Base-by-base conservation (phyloP, 2,888 invertebrate species). In the Hyalella azteca region DNA sequence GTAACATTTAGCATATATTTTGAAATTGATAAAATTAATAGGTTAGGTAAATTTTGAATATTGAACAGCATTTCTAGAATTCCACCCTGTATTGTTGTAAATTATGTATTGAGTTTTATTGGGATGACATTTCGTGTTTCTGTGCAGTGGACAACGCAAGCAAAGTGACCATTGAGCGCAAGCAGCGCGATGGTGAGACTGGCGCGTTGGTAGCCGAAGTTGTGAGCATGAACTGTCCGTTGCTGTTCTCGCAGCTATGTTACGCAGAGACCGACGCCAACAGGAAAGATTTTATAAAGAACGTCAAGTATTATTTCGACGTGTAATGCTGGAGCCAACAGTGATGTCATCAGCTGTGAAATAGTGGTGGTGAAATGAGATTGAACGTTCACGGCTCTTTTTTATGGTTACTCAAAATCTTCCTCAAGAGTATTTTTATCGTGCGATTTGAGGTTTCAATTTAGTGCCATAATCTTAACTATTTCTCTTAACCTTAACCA, bases 141-240 rank as follows among this genome's bases (percentile, higher is more conserved):
- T 26, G 13, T 48, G 22, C 78, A 82, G 82, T 82, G 26, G 77
- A 80, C 54, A 82, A 82, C 77, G 54, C 50, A 26, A 79, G 82
- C 73, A 75, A 41, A 29, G 77, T 77, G 77, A 26, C 77, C 77
- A 59, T 82, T 36, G 78, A 60, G 29, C 60, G 80, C n/a, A 29
- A 26, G 9, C 29, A 13, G 5, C 50, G 32, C n/a, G 54, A 66
- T 4, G 78, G 80, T 0, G 29, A 48, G 26, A 9, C 22, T 1
- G 82, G 82, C 11, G 80, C 79, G 0, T 41, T 78, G 2, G 32
- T 79, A 26, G 5, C 66, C 15, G 78, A 80, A 36, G 54, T 54
- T 15, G 78, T 60, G 60, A 36, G 11, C 77, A 80, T 78, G 45
- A 76, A 82, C 75, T 82, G 82, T 40, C 82, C 82, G 1, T 59